These are phyloP conservation scores for Chloroceryle amazona DNA, from an alignment of 2,797 vertebrate genomes.

Conservation along the genomic window DNA sequence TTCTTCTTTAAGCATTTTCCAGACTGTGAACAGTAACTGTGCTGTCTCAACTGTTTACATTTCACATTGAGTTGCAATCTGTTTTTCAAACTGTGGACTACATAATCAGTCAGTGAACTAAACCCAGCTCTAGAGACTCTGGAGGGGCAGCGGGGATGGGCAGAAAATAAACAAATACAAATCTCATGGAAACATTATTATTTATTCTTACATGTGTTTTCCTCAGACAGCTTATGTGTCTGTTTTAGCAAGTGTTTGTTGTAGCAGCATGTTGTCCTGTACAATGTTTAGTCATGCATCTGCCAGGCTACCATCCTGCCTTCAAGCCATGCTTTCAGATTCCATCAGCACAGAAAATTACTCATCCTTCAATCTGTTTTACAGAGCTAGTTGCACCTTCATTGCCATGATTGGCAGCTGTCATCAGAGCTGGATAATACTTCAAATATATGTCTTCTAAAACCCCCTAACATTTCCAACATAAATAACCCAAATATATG, in stretches of 20 bases:
- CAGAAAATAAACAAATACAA: background rate
- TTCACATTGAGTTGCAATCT: background rate
- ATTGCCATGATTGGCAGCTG: background rate
- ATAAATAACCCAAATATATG: background rate
- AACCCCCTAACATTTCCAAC: accelerated
- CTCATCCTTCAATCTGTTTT: background rate
- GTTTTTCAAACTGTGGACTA: background rate
- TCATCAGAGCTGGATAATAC: background rate
- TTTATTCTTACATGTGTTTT: background rate
- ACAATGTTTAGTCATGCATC: background rate
- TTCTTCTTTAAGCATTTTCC: background rate
- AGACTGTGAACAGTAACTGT: background rate
- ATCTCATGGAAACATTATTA: background rate
- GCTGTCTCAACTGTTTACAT: background rate
- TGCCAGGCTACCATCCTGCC: background rate
- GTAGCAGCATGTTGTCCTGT: background rate
- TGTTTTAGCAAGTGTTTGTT: background rate
- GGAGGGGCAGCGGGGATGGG: background rate
- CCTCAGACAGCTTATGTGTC: background rate
- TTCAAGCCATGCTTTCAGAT: background rate
- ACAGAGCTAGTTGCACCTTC: background rate
- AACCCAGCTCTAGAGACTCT: background rate
- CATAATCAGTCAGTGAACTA: background rate
- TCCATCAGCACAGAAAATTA: background rate
- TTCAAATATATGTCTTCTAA: background rate